These are phyloP conservation scores for Chromoteleia sp. DNA, from an alignment of 2,888 invertebrate species.

Conservation along the genomic window DNA sequence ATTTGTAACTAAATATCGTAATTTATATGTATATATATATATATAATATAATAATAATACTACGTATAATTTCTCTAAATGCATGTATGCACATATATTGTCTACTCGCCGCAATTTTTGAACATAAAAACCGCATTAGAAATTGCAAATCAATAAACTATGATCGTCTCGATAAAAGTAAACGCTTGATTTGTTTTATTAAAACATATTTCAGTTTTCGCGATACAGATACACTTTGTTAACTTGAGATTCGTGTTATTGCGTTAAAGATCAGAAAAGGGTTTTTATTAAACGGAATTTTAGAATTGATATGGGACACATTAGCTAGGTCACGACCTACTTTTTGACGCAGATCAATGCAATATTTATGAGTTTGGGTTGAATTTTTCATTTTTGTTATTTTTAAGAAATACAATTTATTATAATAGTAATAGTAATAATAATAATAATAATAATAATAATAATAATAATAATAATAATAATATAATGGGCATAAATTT, in stretches of 20 bases:
- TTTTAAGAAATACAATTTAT: constrained; percentile 1
- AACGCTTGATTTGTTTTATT: too few relatives aligned
- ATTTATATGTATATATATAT: too few relatives aligned
- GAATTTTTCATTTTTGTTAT: constrained; percentile 2
- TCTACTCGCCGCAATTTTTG: too few relatives aligned
- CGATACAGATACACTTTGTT: neutral
- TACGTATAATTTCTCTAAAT: too few relatives aligned
- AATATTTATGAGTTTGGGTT: constrained; percentile 21
- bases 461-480: neutral
- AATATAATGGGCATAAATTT: too few relatives aligned
- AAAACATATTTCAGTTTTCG: neutral
- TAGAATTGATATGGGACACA: constrained; percentile 28
- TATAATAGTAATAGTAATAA: neutral
- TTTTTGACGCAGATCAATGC: constrained; percentile 36
- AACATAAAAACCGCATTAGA: too few relatives aligned
- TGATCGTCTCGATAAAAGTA: too few relatives aligned
- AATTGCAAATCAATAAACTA: too few relatives aligned
- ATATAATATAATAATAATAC: too few relatives aligned
- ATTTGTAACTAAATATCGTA: too few relatives aligned
- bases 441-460: too few relatives aligned
- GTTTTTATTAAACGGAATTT: constrained; percentile 18
- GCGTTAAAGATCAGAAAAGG: neutral
- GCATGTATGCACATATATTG: too few relatives aligned
- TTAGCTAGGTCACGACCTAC: constrained; percentile 52
- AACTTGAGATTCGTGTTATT: neutral